Conservation (phyloP, 2,113 vertebrate genomes). For the Fregata magnificens region DNA sequence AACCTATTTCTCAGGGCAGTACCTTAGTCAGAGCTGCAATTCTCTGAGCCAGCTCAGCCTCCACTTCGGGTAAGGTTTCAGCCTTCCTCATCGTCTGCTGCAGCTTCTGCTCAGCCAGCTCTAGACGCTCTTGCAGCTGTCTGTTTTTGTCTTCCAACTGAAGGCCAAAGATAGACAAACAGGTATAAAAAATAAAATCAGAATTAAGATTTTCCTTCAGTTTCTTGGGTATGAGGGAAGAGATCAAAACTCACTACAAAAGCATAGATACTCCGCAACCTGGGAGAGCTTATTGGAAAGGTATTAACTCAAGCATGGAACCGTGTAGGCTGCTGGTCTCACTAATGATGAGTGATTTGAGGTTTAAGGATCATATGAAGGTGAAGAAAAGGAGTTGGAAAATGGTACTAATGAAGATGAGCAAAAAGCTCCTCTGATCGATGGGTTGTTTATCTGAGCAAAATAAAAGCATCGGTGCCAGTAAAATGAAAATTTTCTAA, state of each 20-base stretch:
- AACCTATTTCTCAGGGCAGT: slow-evolving; percentile 14
- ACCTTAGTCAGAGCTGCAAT: slow-evolving; percentile 99
- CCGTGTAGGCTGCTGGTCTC: not conserved
- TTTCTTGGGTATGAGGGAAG: not conserved
- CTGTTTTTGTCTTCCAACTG: slow-evolving; percentile 99
- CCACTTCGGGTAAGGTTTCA: slow-evolving; percentile 97
- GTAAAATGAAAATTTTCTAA: not conserved
- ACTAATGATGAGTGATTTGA: not conserved
- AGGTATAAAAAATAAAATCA: not conserved
- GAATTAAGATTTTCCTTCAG: not conserved
- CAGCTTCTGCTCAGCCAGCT: slow-evolving; percentile 96
- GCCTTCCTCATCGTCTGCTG: slow-evolving; percentile 99
- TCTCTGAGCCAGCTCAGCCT: slow-evolving; percentile 96
- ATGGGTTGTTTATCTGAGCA: not conserved
- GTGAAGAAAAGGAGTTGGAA: not conserved
- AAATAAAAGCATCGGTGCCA: not conserved
- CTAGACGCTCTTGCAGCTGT: slow-evolving; percentile 94
- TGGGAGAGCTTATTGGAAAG: not conserved
- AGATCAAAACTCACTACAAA: not conserved
- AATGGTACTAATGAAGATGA: not conserved
- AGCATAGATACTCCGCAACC: not conserved
- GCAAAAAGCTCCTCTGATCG: not conserved
- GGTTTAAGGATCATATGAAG: not conserved
- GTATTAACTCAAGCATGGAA: not conserved
- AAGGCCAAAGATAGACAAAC: not conserved